phyloP scores from a whole-genome alignment of 2,888 invertebrate genomes.

The Miltochrista miniata region DNA sequence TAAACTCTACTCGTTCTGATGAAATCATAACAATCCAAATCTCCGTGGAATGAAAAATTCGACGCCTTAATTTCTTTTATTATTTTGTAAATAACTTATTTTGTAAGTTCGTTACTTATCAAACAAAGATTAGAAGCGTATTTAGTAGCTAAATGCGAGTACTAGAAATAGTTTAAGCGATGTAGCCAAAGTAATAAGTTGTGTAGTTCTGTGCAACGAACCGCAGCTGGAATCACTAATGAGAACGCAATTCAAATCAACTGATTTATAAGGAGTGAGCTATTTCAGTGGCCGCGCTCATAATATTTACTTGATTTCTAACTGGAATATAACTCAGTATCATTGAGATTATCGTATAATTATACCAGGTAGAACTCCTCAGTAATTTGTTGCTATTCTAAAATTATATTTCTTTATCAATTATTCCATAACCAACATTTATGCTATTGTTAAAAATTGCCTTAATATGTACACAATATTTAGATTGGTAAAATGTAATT shows the following conservation, averaged over 20 bases:
- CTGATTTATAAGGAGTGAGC: slow-evolving; percentile 80
- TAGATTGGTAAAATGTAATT: slow-evolving; percentile 24
- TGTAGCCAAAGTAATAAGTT: slow-evolving; percentile 79
- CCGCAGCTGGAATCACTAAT: slow-evolving; percentile 76
- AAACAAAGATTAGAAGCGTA: slow-evolving; percentile 53
- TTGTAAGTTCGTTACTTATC: slow-evolving; percentile 52
- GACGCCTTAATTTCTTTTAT: slow-evolving; percentile 22
- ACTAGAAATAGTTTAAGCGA: slow-evolving; percentile 64
- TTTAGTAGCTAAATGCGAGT: slow-evolving; percentile 54
- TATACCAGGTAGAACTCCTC: slow-evolving; percentile 52
- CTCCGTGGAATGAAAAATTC: slow-evolving; percentile 24
- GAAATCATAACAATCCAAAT: slow-evolving; percentile 31
- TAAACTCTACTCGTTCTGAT: slow-evolving; percentile 36
- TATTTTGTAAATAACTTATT: slow-evolving; percentile 35
- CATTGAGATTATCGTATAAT: slow-evolving; percentile 35
- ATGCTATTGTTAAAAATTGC: slow-evolving; percentile 13
- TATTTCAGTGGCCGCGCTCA: slow-evolving; percentile 66
- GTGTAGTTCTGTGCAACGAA: slow-evolving; percentile 68
- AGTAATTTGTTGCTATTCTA: slow-evolving; percentile 20
- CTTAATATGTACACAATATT: slow-evolving; percentile 16
- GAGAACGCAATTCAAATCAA: slow-evolving; percentile 80
- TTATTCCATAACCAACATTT: slow-evolving; percentile 18
- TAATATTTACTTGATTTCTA: slow-evolving; percentile 74
- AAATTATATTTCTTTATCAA: slow-evolving; percentile 22
- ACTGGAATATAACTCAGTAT: slow-evolving; percentile 59